Evolutionary conservation across 2,113 vertebrate species (phyloP).

Genomic region (Bos indicus): DNA sequence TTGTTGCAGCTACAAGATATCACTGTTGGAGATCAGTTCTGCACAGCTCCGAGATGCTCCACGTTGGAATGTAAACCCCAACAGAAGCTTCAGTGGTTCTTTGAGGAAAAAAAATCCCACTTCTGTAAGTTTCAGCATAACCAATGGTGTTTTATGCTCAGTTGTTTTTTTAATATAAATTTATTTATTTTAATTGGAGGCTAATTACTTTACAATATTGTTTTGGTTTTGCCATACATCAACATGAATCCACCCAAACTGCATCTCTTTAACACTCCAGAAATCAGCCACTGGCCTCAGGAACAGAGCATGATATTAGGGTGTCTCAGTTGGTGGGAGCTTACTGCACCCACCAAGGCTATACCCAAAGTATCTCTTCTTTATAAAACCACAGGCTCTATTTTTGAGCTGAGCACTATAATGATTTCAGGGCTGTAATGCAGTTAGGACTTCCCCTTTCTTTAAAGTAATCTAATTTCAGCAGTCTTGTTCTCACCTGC

Average conservation of each 20-base stretch:
- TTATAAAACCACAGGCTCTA: neutral
- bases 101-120: neutral
- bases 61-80: neutral
- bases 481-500: neutral
- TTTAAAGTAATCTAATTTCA: neutral
- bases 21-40: neutral
- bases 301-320: neutral
- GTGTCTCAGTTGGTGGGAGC: too few relatives aligned
- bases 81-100: neutral
- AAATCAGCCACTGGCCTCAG: neutral
- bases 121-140: neutral
- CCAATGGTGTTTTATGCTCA: neutral
- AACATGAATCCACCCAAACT: neutral
- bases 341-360: neutral
- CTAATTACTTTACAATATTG: too few relatives aligned
- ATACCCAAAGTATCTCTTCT: neutral
- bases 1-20: neutral
- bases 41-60: accelerated
- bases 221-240: too few relatives aligned
- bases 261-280: neutral
- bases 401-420: neutral
- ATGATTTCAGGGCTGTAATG: neutral
- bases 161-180: too few relatives aligned
- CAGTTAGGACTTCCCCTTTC: neutral
- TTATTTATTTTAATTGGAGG: too few relatives aligned